These are phyloP conservation scores for Pantala flavescens DNA, from an alignment of 1,140 invertebrate genomes.

Conservation along the genomic window DNA sequence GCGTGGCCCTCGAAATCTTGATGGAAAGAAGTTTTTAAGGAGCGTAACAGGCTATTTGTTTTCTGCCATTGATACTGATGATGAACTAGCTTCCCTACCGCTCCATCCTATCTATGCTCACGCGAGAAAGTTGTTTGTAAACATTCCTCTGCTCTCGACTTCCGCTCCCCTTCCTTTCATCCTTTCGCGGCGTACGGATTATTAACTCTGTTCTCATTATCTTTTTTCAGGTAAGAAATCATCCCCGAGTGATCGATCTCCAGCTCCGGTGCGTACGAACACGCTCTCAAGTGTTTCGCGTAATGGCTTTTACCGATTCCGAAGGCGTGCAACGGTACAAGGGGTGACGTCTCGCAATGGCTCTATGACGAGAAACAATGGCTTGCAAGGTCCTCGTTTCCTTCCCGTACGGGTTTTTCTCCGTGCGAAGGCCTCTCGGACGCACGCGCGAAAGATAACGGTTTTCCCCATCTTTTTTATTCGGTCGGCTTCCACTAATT, in stretches of 20 bases:
- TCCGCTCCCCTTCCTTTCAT: background rate
- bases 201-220: too few species aligned
- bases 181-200: too few species aligned
- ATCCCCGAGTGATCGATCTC: too few species aligned
- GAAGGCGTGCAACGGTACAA: too few species aligned
- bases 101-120: background rate
- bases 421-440: background rate
- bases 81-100: background rate
- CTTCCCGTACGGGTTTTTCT: background rate
- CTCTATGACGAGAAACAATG: background rate
- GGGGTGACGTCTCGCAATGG: background rate
- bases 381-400: background rate
- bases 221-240: too few species aligned
- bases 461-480: background rate
- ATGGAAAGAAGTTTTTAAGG: background rate
- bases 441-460: background rate
- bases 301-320: too few species aligned
- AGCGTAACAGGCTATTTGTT: conserved; percentile 1
- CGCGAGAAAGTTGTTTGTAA: too few species aligned
- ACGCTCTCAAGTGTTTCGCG: too few species aligned
- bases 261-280: too few species aligned
- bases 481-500: background rate
- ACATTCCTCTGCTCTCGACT: background rate
- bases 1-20: background rate
- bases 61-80: background rate